Evolutionary conservation across 2,888 invertebrate species (phyloP), one percentile per base, ranked within the genome.

Genomic region (Mythimna albipuncta): DNA sequence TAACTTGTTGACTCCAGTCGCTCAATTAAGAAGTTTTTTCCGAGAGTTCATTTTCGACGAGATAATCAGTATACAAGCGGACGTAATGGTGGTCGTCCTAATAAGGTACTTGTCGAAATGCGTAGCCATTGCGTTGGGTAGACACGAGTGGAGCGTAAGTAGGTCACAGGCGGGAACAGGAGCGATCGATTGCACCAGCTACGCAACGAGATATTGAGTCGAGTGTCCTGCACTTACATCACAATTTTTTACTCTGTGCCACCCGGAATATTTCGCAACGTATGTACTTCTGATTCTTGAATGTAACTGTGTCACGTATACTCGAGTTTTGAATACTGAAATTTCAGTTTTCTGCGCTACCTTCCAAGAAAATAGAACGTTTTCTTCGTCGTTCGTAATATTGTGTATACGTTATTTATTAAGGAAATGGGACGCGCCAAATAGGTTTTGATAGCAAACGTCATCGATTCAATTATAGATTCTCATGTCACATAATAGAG

Each of bases 151-250:
- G 65, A 65, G 82, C 85, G 88, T 90, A 93, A 93, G 88, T 93
- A 89, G 93, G 93, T 90, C 93, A 93, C 84, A 84, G 88, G 85
- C 84, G 89, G 89, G 90, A 90, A 86, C 88, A 81, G 89, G 86
- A 85, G 65, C 91, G 91, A 93, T 93, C 93, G 93, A 93, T 93
- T 87, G 85, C 85, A 82, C 70, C 77, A 75, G 87, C 88, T 87
- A 90, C 91, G 89, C 92, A 89, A 90, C 88, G 85, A 90, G 90
- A 91, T 89, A 90, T 85, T 75, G 84, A 85, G 84, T 77, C 76
- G 83, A 86, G 81, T 71, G 84, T 88, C 84, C 86, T 89, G 88
- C 90, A 90, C 88, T 85, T 82, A 64, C 52, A 54, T 54, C 79
- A 61, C 11, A 47, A 44, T 72, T 82, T 75, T 73, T 72, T 63